Evolutionary conservation across 2,113 vertebrate genomes (phyloP), one percentile per base, ranked within the genome.

Genomic region (Probosciger aterrimus): DNA sequence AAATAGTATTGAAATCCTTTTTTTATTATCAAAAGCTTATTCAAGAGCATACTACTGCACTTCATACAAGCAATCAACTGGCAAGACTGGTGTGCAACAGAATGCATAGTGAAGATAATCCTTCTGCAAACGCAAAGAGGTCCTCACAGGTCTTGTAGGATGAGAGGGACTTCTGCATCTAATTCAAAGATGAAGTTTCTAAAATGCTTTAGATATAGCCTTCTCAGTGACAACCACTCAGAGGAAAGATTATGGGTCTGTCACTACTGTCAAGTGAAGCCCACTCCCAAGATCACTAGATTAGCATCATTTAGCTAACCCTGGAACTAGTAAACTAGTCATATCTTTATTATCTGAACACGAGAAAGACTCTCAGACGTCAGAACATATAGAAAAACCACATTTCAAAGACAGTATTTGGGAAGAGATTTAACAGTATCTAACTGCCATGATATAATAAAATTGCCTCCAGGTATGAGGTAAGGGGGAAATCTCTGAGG

Each of bases 401-500:
- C 9, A 77, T 46, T 77, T 77, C 46, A 81, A 83, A 67, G 7
- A 65, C 27, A 70, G 11, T 19, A n/a, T 77, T 14, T 50, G 7
- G 8, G 30, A 91, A 83, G 22, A 91, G 11, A 84, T 82, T 65
- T 82, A 88, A 39, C 35, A 62, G 24, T 35, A 28, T 11, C 35
- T 74, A 62, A 79, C 24, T 67, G 44, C 18, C n/a, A 60, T 8
- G 8, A 78, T 23, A 12, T 59, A 77, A 60, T 12, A 71, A 71
- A 60, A 65, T 41, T 3, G 1, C 5, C 2, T 47, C 7, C 24
- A 75, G 15, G 7, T 18, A 28, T 2, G 5, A 22, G 4, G 10
- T 0, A 7, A 7, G 37, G 10, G 6, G 2, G 14, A 35, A 81
- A 52, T 37, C 43, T 25, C 13, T 47, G 74, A 43, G 22, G 3